Evolutionary conservation across 2,113 vertebrate genomes (phyloP).

Genomic region (Ctenomys sociabilis): DNA sequence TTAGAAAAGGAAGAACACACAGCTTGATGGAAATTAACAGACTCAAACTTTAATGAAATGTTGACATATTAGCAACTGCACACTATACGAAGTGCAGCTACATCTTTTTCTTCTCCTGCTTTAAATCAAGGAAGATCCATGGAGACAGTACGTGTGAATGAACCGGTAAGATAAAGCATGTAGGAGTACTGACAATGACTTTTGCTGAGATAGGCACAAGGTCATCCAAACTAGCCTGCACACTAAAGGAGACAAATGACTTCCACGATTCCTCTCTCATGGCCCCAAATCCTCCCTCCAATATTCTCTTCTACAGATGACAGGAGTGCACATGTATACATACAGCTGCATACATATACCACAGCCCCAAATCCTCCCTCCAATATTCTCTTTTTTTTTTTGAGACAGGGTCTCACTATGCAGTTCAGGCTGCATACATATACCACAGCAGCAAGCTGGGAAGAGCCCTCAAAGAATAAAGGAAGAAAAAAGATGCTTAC

Average conservation of each 20-base stretch:
- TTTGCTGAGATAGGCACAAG: neutral
- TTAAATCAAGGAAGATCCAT: conserved; percentile 50
- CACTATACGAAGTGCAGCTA: conserved; percentile 25
- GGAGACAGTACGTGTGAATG: neutral
- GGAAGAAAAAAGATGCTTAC: neutral
- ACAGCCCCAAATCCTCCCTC: neutral
- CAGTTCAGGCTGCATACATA: neutral
- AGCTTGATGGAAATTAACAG: conserved; percentile 60
- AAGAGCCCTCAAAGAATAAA: neutral
- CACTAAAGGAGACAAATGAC: neutral
- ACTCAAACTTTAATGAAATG: conserved; percentile 49
- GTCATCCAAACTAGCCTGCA: neutral
- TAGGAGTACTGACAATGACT: neutral
- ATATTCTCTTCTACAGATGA: too few relatives aligned
- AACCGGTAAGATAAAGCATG: neutral
- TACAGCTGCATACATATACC: too few relatives aligned
- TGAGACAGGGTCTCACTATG: too few relatives aligned
- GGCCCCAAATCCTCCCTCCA: neutral
- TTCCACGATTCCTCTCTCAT: neutral
- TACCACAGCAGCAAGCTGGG: neutral
- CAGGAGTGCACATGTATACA: too few relatives aligned
- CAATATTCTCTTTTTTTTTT: neutral
- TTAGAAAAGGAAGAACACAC: neutral
- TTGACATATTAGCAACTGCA: conserved; percentile 51
- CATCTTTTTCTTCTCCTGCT: neutral